Base-by-base conservation (phyloP, 2,888 invertebrate genomes). In the Hedychridium roseum region DNA sequence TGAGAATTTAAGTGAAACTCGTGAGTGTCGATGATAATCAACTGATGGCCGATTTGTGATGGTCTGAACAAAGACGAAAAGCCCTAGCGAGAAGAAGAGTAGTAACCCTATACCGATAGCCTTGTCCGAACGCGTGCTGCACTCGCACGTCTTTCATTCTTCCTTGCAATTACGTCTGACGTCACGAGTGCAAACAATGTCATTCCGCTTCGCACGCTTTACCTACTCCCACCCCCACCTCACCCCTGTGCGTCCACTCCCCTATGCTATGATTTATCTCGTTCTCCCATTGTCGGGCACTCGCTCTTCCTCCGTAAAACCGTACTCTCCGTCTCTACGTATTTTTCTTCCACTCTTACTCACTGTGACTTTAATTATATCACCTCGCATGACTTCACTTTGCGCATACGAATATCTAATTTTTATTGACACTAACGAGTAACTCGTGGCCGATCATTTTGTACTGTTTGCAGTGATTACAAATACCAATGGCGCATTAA, bases 131-230 rank as follows among this genome's bases (percentile, higher is more conserved):
- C 43, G 56, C 48, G 36, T 34, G 39, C 30, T 50, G 57, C 58
- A 62, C 63, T 54, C 55, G 41, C 47, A 46, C 52, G 54, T 52
- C 60, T 64, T 56, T 67, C 54, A 57, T 63, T 60, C 65, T 60
- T 63, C 60, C 49, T 63, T 62, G 57, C 64, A 66, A 68, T 73
- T 73, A 60, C 65, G 54, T 49, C 64, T 70, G 71, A 72, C 73
- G 71, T 74, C 74, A 72, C 64, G 57, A 60, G 62, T 64, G 67
- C 67, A 72, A 74, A 73, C 73, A 73, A 73, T 70, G 71, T 64
- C 66, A 64, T 64, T 50, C 64, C 57, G 60, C 60, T 66, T 66
- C 64, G 66, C 68, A 69, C 68, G 68, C 62, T 65, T 69, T 56
- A 57, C 57, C 54, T 63, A 58, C 60, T 56, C 44, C 56, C 56